Evolutionary conservation across 2,113 vertebrate species (phyloP).

Genomic region (Sorex araneus): DNA sequence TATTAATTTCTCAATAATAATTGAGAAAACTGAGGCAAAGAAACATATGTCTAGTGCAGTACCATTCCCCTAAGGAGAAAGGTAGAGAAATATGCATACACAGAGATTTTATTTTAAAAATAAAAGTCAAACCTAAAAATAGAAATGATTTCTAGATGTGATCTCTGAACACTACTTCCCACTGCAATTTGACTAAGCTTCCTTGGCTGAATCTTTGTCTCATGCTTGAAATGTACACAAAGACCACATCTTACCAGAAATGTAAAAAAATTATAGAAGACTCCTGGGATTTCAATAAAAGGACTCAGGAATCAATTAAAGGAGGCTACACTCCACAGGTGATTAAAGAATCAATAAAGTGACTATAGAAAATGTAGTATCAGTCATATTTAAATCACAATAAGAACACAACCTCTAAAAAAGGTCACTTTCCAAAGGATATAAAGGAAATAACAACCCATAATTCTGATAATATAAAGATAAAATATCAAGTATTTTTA

Average conservation of each 20-base stretch:
- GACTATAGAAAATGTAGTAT: background rate
- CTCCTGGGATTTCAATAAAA: background rate
- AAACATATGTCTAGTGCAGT: background rate
- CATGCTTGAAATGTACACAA: background rate
- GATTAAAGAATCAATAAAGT: conserved; percentile 20
- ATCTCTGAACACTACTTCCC: background rate
- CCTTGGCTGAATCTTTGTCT: background rate
- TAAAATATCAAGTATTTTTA: background rate
- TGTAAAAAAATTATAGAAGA: background rate
- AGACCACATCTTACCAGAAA: background rate
- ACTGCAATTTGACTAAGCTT: background rate
- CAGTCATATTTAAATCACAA: too few species aligned
- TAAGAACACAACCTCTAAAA: too few species aligned
- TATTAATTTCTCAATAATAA: too few species aligned
- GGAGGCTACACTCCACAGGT: background rate
- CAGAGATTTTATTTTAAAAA: background rate
- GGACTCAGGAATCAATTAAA: background rate
- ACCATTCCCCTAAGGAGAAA: background rate
- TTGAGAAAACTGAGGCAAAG: background rate
- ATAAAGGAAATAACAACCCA: background rate
- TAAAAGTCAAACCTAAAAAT: conserved; percentile 8
- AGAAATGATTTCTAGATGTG: conserved; percentile 10
- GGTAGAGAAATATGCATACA: background rate
- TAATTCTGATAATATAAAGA: conserved; percentile 1
- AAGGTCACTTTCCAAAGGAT: background rate